phyloP scores from a whole-genome alignment of 2,888 invertebrate species.

The Nowickia ferox region DNA sequence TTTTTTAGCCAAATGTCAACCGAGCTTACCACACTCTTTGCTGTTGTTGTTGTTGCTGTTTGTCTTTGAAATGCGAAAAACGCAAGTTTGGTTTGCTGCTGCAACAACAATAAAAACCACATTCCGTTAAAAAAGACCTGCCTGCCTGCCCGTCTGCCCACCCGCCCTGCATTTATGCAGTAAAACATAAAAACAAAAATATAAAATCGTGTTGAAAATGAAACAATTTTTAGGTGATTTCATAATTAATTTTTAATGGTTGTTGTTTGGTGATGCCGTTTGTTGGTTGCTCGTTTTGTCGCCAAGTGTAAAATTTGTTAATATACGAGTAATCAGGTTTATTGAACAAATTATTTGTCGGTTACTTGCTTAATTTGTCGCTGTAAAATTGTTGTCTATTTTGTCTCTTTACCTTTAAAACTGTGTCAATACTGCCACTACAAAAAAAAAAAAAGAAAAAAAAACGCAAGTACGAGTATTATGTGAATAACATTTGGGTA shows the following conservation, averaged over 20 bases:
- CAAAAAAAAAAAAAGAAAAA: no score
- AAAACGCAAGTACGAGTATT: neutral
- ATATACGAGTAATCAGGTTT: slow-evolving; percentile 70
- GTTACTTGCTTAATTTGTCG: slow-evolving; percentile 54
- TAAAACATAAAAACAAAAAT: slow-evolving; percentile 72
- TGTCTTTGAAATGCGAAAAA: slow-evolving; percentile 47
- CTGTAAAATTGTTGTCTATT: slow-evolving; percentile 31
- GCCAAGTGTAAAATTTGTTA: slow-evolving; percentile 67
- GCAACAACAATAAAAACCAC: slow-evolving; percentile 37
- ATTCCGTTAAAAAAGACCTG: slow-evolving; percentile 42
- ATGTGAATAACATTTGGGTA: neutral
- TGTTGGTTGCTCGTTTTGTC: slow-evolving; percentile 41
- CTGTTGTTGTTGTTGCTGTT: slow-evolving; percentile 7
- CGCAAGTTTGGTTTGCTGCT: slow-evolving; percentile 32
- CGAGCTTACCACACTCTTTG: slow-evolving; percentile 51
- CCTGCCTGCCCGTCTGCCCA: slow-evolving; percentile 30
- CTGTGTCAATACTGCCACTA: slow-evolving; percentile 31
- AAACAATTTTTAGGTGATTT: slow-evolving; percentile 59
- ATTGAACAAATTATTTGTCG: slow-evolving; percentile 64
- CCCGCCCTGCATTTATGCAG: slow-evolving; percentile 62
- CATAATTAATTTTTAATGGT: slow-evolving; percentile 64
- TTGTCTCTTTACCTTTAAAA: slow-evolving; percentile 45
- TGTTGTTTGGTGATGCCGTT: slow-evolving; percentile 36
- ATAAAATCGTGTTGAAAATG: slow-evolving; percentile 16
- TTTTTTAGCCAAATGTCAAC: slow-evolving; percentile 71